Base-by-base conservation (phyloP, 2,113 vertebrate species). In the Lasiurus borealis region DNA sequence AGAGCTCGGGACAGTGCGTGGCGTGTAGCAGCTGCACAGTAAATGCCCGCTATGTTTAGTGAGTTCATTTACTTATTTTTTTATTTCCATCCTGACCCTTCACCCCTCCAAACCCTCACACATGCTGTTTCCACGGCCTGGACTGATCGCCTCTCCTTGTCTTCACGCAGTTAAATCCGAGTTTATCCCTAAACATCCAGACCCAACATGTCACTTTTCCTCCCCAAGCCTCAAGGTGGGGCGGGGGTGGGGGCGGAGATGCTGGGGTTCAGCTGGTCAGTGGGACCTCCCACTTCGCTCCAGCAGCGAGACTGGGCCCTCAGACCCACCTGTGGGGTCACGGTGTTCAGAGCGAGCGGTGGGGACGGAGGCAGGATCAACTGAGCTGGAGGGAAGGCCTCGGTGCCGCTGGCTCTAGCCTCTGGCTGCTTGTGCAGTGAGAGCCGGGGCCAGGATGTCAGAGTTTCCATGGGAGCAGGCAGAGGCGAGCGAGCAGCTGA, bases 401-500 rank as follows among this genome's bases (percentile, higher is more conserved):
- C 15, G 89, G 75, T 92, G 52, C 46, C 0, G 9, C 88, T 87
- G 95, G 88, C 77, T 72, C 40, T 0, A 2, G 85, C 40, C 18
- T 84, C 93, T 92, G 90, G 72, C 96, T 90, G 88, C 88, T 72
- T 59, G 68, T 75, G 82, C 62, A 50, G 68, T 36, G 52, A 36
- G 81, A 90, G 90, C 72, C 71, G 29, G 25, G 57, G 64, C 69
- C 8, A 46, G 88, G 92, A 44, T 94, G 97, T 97, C 97, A 97
- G 95, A 97, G 93, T 97, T 97, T 97, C 97, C 97, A 97, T 96
- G 95, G 96, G 96, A 95, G 97, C 27, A 2, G 90, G 94, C 95
- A 93, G 94, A 96, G 85, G 94, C 88, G 2, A 62, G 94, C 77
- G 15, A 80, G 94, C 96, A 96, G 96, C 96, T 96, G 82, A 36